Conservation (phyloP, 2,113 vertebrate species). For the Microcebus griseorufus region DNA sequence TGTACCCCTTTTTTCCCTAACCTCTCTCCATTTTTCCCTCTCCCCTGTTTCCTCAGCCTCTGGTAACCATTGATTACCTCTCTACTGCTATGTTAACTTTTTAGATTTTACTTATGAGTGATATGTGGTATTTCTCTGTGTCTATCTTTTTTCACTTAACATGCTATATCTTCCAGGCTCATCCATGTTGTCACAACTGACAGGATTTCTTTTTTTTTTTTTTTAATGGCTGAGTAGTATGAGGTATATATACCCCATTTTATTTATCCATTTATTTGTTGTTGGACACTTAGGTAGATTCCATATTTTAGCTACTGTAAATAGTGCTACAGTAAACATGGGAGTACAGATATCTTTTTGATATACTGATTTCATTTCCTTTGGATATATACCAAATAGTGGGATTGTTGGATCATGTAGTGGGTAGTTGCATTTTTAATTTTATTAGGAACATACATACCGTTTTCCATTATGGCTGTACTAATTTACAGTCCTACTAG, state of each 20-base stretch:
- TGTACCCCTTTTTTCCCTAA: neutral
- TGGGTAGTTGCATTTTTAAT: neutral
- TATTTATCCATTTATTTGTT: neutral
- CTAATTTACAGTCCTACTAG: neutral
- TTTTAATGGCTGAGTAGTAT: neutral
- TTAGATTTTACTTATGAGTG: neutral
- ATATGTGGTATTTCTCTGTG: neutral
- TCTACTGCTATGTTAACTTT: neutral
- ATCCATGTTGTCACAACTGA: neutral
- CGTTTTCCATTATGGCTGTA: neutral
- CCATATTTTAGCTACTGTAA: neutral
- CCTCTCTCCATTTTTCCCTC: neutral
- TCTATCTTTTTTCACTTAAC: neutral
- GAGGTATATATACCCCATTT: neutral
- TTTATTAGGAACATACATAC: neutral
- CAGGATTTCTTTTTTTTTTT: neutral
- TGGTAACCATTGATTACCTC: neutral
- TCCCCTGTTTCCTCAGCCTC: neutral
- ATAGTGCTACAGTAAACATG: neutral
- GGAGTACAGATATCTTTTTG: neutral
- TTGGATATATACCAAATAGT: neutral
- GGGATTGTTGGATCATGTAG: neutral
- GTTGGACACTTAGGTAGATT: neutral
- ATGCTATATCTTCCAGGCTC: neutral
- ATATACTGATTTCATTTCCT: neutral